Evolutionary conservation across 1,140 invertebrate genomes (phyloP), one percentile per base, ranked within the genome.

Genomic region (Papilio helenus): DNA sequence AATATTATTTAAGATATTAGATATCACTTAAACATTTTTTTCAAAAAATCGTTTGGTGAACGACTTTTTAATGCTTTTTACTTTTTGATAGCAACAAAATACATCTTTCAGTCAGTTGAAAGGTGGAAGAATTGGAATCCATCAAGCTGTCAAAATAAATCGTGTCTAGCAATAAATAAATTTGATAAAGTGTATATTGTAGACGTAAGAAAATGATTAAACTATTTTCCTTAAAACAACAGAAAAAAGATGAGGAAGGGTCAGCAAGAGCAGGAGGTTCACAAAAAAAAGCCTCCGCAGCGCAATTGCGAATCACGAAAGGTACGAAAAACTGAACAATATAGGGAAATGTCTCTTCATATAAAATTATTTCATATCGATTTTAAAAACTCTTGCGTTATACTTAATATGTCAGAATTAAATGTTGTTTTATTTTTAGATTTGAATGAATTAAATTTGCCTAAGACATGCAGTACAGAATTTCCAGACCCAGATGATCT

Each of bases 401-500:
- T 26, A n/a, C 23, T 79, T 55, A 55, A 26, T 76, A 34, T 61
- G 29, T 65, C 20, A 58, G 39, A 26, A 26, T 82, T 68, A 55
- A 58, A 72, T 65, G 9, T 12, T 81, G 39, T 84, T 83, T 88
- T 83, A 84, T 82, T 96, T 97, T 73, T 96, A 99, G 99, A 99
- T 96, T 98, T 99, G 88, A 99, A 98, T 95, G 99, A 99, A 95
- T 95, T 99, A 81, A 99, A 99, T 96, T 96, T 99, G 90, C 99
- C 99, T 81, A 99, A 99, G 96, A 99, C 99, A 72, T 99, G 99
- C 94, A 97, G 96, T 88, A 99, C 98, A 88, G 98, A 99, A 92
- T 99, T 99, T 94, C 98, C 98, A 80, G 98, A 99, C 95, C 97
- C 97, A 82, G 98, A 99, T 96, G 99, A 99, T 95, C 96, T 99